These are phyloP conservation scores for Cetonia aurata DNA, from an alignment of 2,888 invertebrate genomes.

Conservation along the genomic window DNA sequence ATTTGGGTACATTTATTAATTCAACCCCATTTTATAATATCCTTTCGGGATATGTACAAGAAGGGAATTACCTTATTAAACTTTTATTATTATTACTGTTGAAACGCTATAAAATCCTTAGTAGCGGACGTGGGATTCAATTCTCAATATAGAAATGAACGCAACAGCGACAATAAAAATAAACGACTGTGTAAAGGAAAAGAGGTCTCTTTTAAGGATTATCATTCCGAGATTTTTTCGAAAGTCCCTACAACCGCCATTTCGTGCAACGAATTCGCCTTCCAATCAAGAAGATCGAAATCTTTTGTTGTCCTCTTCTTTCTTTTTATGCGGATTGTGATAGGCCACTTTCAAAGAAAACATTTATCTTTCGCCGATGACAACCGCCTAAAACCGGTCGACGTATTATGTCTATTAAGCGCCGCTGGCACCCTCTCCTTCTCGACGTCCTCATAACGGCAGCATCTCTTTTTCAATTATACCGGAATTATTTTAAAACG, in stretches of 20 bases:
- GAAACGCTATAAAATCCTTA: too few species aligned
- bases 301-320: conserved; percentile 4
- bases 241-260: conserved; percentile 25
- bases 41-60: too few species aligned
- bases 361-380: conserved; percentile 9
- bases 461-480: conserved; percentile 20
- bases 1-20: not conserved
- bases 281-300: conserved; percentile 28
- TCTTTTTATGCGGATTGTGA: not conserved
- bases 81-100: too few species aligned
- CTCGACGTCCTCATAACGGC: not conserved
- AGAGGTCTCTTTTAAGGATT: conserved; percentile 11
- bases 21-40: conserved; percentile 17
- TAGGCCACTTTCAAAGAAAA: not conserved
- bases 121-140: too few species aligned
- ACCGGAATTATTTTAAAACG: conserved; percentile 27
- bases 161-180: conserved; percentile 12
- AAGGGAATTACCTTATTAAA: too few species aligned
- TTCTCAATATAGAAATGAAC: too few species aligned
- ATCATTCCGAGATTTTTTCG: conserved; percentile 31
- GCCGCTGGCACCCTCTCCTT: not conserved
- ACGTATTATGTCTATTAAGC: conserved; percentile 10
- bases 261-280: conserved; percentile 4
- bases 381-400: not conserved
- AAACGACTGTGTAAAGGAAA: conserved; percentile 8